Evolutionary conservation across 2,888 invertebrate species (phyloP).

Genomic region (Cacoxenus indagator): DNA sequence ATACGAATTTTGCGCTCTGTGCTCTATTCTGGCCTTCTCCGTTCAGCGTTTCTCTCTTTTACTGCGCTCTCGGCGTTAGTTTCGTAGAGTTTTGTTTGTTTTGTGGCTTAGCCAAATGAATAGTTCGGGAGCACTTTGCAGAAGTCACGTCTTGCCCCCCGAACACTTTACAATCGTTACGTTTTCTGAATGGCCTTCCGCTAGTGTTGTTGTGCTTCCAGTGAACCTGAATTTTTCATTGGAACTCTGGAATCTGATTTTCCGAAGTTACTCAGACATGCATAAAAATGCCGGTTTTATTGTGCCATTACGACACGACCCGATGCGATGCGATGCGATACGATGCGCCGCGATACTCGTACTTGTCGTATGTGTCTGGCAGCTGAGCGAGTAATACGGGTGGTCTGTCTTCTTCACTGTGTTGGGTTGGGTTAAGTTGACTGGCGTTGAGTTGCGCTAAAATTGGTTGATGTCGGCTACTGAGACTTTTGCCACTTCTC

Average conservation of each 20-base stretch:
- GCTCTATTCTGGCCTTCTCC: background rate
- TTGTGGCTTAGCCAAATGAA: background rate
- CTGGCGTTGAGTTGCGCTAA: background rate
- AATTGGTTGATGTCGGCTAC: background rate
- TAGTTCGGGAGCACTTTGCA: background rate
- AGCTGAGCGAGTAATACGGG: background rate
- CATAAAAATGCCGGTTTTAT: conserved; percentile 64
- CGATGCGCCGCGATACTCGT: background rate
- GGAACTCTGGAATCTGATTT: conserved; percentile 17
- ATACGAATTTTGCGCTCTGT: conserved; percentile 23
- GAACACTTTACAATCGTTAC: background rate
- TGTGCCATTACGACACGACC: conserved; percentile 46
- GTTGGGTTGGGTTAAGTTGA: background rate
- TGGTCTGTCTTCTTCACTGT: background rate
- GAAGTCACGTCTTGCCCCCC: background rate
- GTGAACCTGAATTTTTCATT: conserved; percentile 21
- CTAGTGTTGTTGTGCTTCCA: conserved; percentile 7
- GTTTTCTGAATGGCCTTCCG: conserved; percentile 10
- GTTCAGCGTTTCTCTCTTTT: background rate
- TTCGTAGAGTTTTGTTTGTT: background rate
- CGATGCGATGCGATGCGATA: conserved; percentile 1
- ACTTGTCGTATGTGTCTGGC: background rate
- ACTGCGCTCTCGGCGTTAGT: background rate
- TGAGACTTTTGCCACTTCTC: no score
- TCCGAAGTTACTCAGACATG: conserved; percentile 46